Base-by-base conservation (phyloP, 2,888 invertebrate genomes). In the Dromius quadrimaculatus region DNA sequence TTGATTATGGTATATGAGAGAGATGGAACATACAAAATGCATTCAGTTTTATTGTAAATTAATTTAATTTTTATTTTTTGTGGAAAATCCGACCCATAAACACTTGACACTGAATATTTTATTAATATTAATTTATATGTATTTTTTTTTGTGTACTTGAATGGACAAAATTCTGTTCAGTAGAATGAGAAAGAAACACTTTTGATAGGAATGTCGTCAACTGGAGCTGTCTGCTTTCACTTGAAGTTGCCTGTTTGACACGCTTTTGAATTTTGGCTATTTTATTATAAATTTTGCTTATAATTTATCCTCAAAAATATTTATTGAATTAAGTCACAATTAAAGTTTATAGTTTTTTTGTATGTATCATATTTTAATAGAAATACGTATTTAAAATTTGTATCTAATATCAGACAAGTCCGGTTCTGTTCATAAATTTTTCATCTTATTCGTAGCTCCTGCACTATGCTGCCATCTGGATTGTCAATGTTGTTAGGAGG, bases 401-500 rank as follows among this genome's bases (percentile, higher is more conserved):
- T 68, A 28, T 1, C 68, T 68, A 59, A 11, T 8, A 13, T 68
- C 59, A 68, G 28, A 5, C 15, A 43, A 36, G 36, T 28, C 2
- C 17, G 36, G n/a, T 32, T 50, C 47, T 64, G 23, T 47, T 17
- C 34, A 11, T 32, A 4, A 17, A 34, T 28, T 36, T 36, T 59
- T 59, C 38, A 66, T 66, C 57, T 54, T 20, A 57, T 36, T 47
- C 23, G 62, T 70, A 70, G 70, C 72, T 75, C 73, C 73, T 77
- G 77, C 85, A 84, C 38, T 47, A 87, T 87, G 87, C 87, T 88
- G 91, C 91, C 90, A 89, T 88, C 91, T 91, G 87, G 88, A 88
- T 89, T 91, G 91, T 91, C 91, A 91, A 90, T 90, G 87, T 90
- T 87, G 87, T 87, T 87, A 85, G 86, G 87, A 85, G 86, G 87